Evolutionary conservation across 2,113 vertebrate genomes (phyloP), one percentile per base, ranked within the genome.

Genomic region (Percina caprodes): DNA sequence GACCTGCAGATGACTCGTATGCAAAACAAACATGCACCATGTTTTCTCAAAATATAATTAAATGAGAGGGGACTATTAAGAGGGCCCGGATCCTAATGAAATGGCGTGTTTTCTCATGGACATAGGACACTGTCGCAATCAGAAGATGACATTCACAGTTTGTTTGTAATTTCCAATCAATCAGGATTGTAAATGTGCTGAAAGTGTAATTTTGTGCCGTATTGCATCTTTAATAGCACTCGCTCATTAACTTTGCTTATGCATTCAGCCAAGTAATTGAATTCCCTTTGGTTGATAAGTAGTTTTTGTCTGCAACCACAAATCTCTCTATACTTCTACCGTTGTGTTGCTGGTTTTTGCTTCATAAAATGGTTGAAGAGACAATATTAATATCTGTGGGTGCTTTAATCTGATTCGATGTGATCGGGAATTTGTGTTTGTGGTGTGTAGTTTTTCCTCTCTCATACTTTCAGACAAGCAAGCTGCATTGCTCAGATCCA

Each of bases 251-350:
- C 48, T 81, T 80, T 68, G 49, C 69, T 72, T 70, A 74, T 81
- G 80, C 76, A 82, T 89, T 86, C 84, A 89, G 85, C 66, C 78
- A 79, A 79, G 77, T 86, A 86, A 89, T 86, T 87, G 74, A 63
- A 80, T 86, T 77, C 68, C 79, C 74, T 85, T 73, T 79, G 78
- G 73, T 69, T 68, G 74, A 45, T 26, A 77, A 84, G 67, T 63
- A 48, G 19, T 59, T 77, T 73, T 39, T 74, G 39, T 61, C 71
- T 74, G 42, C 48, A 80, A 83, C 0, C 39, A 66, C 26, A 56
- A 24, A 60, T 65, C 54, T 51, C 30, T 60, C 6, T 48, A 21
- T 39, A 23, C 21, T 69, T 52, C 42, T 7, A 72, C 85, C 72
- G 78, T 69, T 73, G 54, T 58, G 30, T 62, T 42, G 61, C 68